Evolutionary conservation across 2,888 invertebrate genomes (phyloP).

Genomic region (Parasteatoda lunata): DNA sequence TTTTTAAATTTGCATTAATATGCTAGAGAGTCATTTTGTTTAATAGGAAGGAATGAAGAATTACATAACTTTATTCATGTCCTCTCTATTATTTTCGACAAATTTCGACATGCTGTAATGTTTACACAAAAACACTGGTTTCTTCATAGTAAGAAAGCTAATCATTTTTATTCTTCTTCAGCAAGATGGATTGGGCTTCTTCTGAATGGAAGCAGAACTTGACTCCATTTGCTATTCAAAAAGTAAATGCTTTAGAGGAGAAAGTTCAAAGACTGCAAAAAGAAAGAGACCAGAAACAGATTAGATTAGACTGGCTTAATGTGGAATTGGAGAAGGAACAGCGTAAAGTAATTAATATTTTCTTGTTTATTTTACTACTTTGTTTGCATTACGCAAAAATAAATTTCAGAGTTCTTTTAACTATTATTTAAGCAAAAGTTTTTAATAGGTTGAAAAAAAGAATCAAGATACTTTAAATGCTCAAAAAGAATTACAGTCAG

Average conservation of each 20-base stretch:
- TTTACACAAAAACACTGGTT: no score
- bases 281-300: slow-evolving; percentile 59
- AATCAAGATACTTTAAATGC: slow-evolving; percentile 25
- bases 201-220: slow-evolving; percentile 61
- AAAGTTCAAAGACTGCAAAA: slow-evolving; percentile 56
- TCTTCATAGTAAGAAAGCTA: neutral
- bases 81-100: no score
- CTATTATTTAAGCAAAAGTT: neutral
- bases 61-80: no score
- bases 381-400: neutral
- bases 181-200: slow-evolving; percentile 64
- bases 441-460: slow-evolving; percentile 40
- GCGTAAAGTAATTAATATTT: slow-evolving; percentile 35
- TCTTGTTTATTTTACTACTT: neutral
- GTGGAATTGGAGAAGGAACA: slow-evolving; percentile 57
- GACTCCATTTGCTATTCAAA: slow-evolving; percentile 59
- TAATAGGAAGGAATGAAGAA: no score
- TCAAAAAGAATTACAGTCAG: slow-evolving; percentile 33
- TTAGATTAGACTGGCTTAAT: slow-evolving; percentile 49
- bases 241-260: slow-evolving; percentile 57
- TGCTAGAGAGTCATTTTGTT: no score
- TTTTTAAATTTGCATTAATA: no score
- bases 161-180: neutral
- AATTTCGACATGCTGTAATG: no score
- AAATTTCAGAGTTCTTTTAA: neutral